Base-by-base conservation (phyloP, 2,888 invertebrate genomes). In the Dascillus cervinus region DNA sequence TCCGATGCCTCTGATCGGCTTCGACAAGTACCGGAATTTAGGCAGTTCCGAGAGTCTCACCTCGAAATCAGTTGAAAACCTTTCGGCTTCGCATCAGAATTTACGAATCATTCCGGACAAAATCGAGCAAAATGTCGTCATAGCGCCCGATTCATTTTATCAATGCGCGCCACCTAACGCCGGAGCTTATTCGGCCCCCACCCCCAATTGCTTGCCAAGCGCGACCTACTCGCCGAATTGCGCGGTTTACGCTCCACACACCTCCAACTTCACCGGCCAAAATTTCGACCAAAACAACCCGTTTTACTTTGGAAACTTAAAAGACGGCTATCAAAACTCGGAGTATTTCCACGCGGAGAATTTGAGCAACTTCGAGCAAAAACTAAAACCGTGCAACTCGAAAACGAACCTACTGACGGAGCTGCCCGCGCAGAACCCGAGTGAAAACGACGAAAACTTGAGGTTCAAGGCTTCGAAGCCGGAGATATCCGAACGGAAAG, bases 1-100 rank as follows among this genome's bases (percentile, higher is more conserved):
- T 28, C 62, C 66, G 3, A 66, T 66, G 66, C 62, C 65, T 1
- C 39, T 66, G 11, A 53, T 66, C 2, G 65, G 63, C 11, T 57
- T 65, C 24, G 66, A 65, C 26, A 66, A 65, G 45, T 66, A 65
- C 46, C 55, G 53, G 32, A 53, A 60, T 24, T 49, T 64, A 11
- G 41, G 55, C 25, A 64, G 65, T 44, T 44, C 57, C 29, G 62
- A 64, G 34, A 60, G 57, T 32, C 28, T 62, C 13, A 44, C 54
- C 22, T 46, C 51, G 3, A 48, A 49, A 32, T 49, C 52, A 2
- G 15, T 49, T 17, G 57, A 56, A 26, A 49, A 55, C 13, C 23
- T 54, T 32, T 47, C 48, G 3, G 44, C 50, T n/a, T 46, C 52
- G 2, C 49, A 50, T 19, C 51, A 51, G 24, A 43, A 47, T 20